These are phyloP conservation scores for Mirounga angustirostris DNA, from an alignment of 2,113 vertebrate species.

Conservation along the genomic window DNA sequence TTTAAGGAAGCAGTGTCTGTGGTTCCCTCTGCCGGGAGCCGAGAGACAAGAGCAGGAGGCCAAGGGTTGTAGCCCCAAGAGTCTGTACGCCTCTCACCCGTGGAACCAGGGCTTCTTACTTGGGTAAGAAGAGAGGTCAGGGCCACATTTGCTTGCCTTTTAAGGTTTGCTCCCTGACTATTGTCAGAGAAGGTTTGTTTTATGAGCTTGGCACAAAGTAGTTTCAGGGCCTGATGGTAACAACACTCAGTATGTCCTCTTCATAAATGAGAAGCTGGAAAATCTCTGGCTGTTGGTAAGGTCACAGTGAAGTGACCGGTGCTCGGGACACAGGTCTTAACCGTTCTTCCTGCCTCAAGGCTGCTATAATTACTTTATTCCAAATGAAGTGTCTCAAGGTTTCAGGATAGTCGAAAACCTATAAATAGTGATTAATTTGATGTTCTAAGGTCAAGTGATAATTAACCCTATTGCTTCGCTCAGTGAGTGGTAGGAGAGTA, in stretches of 20 bases:
- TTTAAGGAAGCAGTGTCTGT: not conserved
- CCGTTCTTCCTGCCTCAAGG: not conserved
- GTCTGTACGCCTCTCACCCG: not conserved
- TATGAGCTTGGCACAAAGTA: not conserved
- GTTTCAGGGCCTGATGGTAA: not conserved
- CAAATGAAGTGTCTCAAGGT: not conserved
- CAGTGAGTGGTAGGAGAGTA: not conserved
- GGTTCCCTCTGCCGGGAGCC: not conserved
- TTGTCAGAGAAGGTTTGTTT: not conserved
- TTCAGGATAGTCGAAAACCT: not conserved
- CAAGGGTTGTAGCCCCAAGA: not conserved
- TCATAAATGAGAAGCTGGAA: not conserved
- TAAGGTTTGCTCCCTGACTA: not conserved
- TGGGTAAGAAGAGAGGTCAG: not conserved
- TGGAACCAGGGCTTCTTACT: not conserved
- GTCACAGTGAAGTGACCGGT: not conserved
- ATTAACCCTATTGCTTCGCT: not conserved
- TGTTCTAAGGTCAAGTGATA: not conserved
- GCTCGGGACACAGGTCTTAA: not conserved
- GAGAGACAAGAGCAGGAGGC: not conserved
- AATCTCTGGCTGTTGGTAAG: not conserved
- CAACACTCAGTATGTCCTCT: not conserved
- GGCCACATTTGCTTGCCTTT: not conserved
- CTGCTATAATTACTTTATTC: not conserved
- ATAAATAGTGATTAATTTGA: not conserved